These are phyloP conservation scores for Helostoma temminkii DNA, from an alignment of 2,797 vertebrate species.

Conservation along the genomic window DNA sequence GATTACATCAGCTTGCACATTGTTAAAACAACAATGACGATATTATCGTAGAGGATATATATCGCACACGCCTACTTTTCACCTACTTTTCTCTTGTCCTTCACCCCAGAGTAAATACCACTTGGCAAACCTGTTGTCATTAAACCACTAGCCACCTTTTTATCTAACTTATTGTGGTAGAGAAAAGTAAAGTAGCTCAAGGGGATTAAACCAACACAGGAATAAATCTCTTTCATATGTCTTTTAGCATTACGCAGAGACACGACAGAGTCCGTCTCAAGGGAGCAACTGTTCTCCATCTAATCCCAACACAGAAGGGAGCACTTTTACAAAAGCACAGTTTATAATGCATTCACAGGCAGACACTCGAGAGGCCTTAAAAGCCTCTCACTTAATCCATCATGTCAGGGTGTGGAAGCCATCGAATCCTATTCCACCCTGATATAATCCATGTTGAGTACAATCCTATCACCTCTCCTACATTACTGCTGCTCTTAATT, in stretches of 20 bases:
- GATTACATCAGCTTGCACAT: too few species aligned
- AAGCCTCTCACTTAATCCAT: slow-evolving; percentile 69
- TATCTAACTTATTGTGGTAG: slow-evolving; percentile 48
- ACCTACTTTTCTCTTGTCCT: not conserved
- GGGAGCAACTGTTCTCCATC: slow-evolving; percentile 68
- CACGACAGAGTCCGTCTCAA: slow-evolving; percentile 49
- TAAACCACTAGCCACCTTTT: slow-evolving; percentile 39
- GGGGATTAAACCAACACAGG: slow-evolving; percentile 70
- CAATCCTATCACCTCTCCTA: slow-evolving; percentile 55
- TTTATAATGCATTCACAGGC: slow-evolving; percentile 64
- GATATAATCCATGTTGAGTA: slow-evolving; percentile 75
- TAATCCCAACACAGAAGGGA: slow-evolving; percentile 66
- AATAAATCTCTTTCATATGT: slow-evolving; percentile 71
- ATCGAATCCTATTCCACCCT: slow-evolving; percentile 69
- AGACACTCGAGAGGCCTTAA: slow-evolving; percentile 69
- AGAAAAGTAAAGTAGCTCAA: slow-evolving; percentile 67
- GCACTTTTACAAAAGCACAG: slow-evolving; percentile 60
- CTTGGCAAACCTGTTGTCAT: slow-evolving; percentile 26
- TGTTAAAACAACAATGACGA: too few species aligned
- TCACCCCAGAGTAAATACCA: slow-evolving; percentile 24
- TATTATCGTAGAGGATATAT: too few species aligned
- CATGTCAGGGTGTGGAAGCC: slow-evolving; percentile 57
- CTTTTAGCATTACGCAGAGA: slow-evolving; percentile 63
- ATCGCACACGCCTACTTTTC: too few species aligned
- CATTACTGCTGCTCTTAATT: slow-evolving; percentile 51